phyloP scores from a whole-genome alignment of 1,140 invertebrate genomes.

The Temnothorax longispinosus region DNA sequence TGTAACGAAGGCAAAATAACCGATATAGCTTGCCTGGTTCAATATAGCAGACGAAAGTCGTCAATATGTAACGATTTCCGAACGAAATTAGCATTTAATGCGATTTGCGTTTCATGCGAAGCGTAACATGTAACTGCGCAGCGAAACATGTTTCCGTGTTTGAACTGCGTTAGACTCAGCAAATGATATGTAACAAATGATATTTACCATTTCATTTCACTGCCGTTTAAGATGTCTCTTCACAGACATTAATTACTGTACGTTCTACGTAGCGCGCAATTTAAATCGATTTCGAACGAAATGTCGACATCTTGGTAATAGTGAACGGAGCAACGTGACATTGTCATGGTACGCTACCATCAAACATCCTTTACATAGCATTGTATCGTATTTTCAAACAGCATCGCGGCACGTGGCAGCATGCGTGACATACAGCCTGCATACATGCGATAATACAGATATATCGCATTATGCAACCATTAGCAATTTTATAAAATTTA shows the following conservation, averaged over 20 bases:
- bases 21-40: neutral
- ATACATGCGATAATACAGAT: slow-evolving; percentile 2
- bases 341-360: neutral
- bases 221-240: neutral
- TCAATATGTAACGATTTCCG: slow-evolving; percentile 13
- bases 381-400: neutral
- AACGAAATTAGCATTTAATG: slow-evolving; percentile 14
- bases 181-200: neutral
- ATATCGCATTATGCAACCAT: slow-evolving; percentile 26
- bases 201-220: slow-evolving; percentile 10
- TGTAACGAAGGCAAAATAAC: neutral
- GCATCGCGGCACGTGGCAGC: neutral
- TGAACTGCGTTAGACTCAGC: neutral
- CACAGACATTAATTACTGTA: neutral
- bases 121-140: neutral
- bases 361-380: neutral
- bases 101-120: too few species aligned
- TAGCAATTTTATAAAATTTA: slow-evolving; percentile 2
- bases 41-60: neutral
- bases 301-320: neutral
- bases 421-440: slow-evolving; percentile 1
- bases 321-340: neutral
- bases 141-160: neutral
- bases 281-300: slow-evolving; percentile 1
- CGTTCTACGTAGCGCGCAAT: neutral